phyloP scores from a whole-genome alignment of 2,797 vertebrate species.

The Melanotaenia trifasciata region DNA sequence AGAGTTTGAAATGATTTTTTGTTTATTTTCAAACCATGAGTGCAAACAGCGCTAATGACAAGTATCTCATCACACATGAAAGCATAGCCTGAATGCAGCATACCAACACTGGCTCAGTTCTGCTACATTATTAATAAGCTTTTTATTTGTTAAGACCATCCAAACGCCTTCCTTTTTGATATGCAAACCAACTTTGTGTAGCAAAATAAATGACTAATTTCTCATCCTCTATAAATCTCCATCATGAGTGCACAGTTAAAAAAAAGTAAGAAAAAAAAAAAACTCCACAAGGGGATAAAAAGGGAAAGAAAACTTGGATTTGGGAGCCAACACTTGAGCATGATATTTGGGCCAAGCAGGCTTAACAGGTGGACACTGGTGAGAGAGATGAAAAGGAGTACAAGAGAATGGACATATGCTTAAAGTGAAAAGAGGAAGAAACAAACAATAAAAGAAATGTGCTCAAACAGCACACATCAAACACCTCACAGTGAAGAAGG shows the following conservation, averaged over 20 bases:
- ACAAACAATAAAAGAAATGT: conserved; percentile 24
- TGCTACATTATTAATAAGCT: conserved; percentile 75
- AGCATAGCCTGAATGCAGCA: conserved; percentile 63
- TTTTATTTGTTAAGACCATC: conserved; percentile 71
- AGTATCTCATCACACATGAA: conserved; percentile 62
- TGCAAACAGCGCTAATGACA: conserved; percentile 46
- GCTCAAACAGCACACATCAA: conserved; percentile 44
- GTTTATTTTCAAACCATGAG: conserved; percentile 30
- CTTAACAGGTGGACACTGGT: conserved; percentile 31
- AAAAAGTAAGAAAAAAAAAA: conserved; percentile 24
- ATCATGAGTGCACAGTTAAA: conserved; percentile 4
- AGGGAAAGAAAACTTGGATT: conserved; percentile 15
- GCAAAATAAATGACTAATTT: conserved; percentile 46
- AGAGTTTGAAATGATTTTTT: conserved; percentile 24
- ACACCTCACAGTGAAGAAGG: conserved; percentile 16
- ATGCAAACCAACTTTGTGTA: conserved; percentile 58
- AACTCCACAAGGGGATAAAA: background rate
- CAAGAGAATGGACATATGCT: conserved; percentile 16
- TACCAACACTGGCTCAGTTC: conserved; percentile 49
- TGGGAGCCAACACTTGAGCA: conserved; percentile 18
- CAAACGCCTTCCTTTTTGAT: conserved; percentile 56
- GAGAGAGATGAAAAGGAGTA: conserved; percentile 13
- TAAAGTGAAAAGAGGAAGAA: conserved; percentile 12
- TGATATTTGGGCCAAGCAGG: conserved; percentile 44
- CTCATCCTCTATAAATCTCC: conserved; percentile 18